phyloP scores from a whole-genome alignment of 2,888 invertebrate genomes.

The Acleris holmiana region DNA sequence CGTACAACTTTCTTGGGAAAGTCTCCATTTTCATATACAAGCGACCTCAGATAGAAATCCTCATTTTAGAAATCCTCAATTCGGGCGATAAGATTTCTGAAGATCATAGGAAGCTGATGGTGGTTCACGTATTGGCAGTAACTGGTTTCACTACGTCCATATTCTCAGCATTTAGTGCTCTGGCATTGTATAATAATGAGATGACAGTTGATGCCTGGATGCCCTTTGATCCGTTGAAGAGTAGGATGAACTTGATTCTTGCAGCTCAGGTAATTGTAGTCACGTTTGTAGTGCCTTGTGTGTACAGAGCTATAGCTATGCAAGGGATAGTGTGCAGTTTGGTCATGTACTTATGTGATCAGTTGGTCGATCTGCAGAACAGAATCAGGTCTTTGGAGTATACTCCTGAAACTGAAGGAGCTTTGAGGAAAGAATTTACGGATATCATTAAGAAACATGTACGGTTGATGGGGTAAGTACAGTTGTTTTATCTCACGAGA shows the following conservation, averaged over 20 bases:
- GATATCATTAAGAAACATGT: slow-evolving; percentile 65
- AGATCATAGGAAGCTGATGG: slow-evolving; percentile 56
- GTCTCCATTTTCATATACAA: slow-evolving; percentile 55
- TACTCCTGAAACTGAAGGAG: slow-evolving; percentile 46
- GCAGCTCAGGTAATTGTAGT: slow-evolving; percentile 54
- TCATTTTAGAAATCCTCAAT: slow-evolving; percentile 59
- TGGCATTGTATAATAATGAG: slow-evolving; percentile 57
- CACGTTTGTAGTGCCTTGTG: slow-evolving; percentile 53
- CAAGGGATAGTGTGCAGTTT: slow-evolving; percentile 69
- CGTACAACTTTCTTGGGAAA: slow-evolving; percentile 64
- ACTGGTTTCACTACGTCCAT: slow-evolving; percentile 48
- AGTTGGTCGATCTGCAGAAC: slow-evolving; percentile 59
- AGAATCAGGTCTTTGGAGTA: slow-evolving; percentile 54
- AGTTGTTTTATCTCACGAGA: not conserved
- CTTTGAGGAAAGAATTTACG: slow-evolving; percentile 54
- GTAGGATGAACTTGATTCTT: slow-evolving; percentile 51
- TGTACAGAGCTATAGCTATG: slow-evolving; percentile 62
- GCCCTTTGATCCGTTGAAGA: slow-evolving; percentile 65
- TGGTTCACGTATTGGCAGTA: slow-evolving; percentile 49
- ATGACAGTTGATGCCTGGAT: slow-evolving; percentile 68
- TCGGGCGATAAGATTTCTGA: slow-evolving; percentile 62
- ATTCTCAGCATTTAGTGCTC: slow-evolving; percentile 50
- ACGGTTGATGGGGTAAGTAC: slow-evolving; percentile 62
- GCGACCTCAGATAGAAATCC: slow-evolving; percentile 51
- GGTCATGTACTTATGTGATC: slow-evolving; percentile 70